Percentiles rank a stretch among this genome's conserved stretches.
phyloP scores from a whole-genome alignment of 2,797 vertebrate genomes.

The Galagoides demidoff region DNA sequence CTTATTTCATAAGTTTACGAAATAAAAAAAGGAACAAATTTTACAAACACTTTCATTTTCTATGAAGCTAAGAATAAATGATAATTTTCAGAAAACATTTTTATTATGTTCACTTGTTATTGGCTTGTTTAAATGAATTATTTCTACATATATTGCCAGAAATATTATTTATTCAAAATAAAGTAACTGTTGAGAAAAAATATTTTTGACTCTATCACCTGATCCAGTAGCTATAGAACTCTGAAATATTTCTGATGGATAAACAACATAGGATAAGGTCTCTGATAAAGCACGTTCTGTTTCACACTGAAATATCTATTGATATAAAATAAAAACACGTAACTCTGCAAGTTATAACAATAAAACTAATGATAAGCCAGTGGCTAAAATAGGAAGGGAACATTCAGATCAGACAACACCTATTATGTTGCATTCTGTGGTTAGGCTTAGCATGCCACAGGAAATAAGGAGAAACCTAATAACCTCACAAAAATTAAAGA shows the following conservation, averaged over 20 bases:
- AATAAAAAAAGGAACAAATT: not conserved
- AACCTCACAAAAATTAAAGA: not conserved
- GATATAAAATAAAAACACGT: not conserved
- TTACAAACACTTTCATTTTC: not conserved
- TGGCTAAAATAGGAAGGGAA: not conserved
- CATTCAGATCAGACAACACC: not conserved
- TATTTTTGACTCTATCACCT: not conserved
- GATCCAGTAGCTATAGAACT: not conserved
- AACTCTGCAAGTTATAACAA: not conserved
- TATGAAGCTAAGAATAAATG: not conserved
- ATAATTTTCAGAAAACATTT: not conserved
- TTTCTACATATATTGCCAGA: not conserved
- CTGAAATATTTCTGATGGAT: not conserved
- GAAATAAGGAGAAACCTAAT: not conserved
- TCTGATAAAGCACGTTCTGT: not conserved
- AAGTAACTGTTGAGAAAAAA: not conserved
- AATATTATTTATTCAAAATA: not conserved
- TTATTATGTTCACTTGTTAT: not conserved
- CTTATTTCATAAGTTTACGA: not conserved
- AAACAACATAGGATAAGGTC: not conserved
- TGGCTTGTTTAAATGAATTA: not conserved
- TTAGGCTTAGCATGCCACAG: not conserved
- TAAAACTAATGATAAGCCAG: not conserved
- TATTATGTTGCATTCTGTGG: not conserved
- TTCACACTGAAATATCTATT: not conserved